Evolutionary conservation across 1,140 invertebrate species (phyloP).

Genomic region (Ceratoteleas bidentatus): DNA sequence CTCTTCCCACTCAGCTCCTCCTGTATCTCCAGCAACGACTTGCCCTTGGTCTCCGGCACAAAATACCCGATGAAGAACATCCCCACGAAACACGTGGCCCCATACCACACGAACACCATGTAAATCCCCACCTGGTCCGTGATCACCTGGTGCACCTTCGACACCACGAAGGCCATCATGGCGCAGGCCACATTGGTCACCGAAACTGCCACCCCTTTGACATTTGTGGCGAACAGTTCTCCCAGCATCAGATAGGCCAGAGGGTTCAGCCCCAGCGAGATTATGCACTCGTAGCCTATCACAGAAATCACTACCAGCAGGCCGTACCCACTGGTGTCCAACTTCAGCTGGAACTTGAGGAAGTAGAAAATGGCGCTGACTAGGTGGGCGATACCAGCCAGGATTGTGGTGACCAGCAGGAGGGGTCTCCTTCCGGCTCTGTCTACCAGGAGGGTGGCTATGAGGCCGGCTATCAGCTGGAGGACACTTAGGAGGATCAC

Average conservation of each 20-base stretch:
- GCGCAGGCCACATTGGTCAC: slow-evolving; percentile 77
- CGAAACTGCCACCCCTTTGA: slow-evolving; percentile 83
- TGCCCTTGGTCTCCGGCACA: slow-evolving; percentile 89
- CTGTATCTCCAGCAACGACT: slow-evolving; percentile 86
- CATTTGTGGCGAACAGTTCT: slow-evolving; percentile 84
- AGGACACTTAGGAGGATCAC: slow-evolving; percentile 85
- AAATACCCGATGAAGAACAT: slow-evolving; percentile 83
- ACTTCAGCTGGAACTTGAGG: slow-evolving; percentile 76
- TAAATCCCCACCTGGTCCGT: slow-evolving; percentile 82
- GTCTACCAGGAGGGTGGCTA: slow-evolving; percentile 81
- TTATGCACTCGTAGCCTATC: slow-evolving; percentile 83
- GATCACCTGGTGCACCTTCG: slow-evolving; percentile 83
- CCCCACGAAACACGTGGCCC: slow-evolving; percentile 81
- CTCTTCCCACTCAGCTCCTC: slow-evolving; percentile 75
- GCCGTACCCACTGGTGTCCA: slow-evolving; percentile 75
- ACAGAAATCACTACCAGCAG: slow-evolving; percentile 82
- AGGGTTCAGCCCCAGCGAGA: slow-evolving; percentile 83
- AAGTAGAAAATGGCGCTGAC: slow-evolving; percentile 80
- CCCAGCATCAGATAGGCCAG: slow-evolving; percentile 84
- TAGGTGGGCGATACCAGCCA: slow-evolving; percentile 80
- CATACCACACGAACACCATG: slow-evolving; percentile 83
- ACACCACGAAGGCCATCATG: slow-evolving; percentile 81
- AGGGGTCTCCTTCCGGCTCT: slow-evolving; percentile 82
- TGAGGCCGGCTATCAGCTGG: slow-evolving; percentile 84
- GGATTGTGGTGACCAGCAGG: slow-evolving; percentile 80